Base-by-base conservation (phyloP, 2,797 vertebrate genomes). In the Staurois parvus region DNA sequence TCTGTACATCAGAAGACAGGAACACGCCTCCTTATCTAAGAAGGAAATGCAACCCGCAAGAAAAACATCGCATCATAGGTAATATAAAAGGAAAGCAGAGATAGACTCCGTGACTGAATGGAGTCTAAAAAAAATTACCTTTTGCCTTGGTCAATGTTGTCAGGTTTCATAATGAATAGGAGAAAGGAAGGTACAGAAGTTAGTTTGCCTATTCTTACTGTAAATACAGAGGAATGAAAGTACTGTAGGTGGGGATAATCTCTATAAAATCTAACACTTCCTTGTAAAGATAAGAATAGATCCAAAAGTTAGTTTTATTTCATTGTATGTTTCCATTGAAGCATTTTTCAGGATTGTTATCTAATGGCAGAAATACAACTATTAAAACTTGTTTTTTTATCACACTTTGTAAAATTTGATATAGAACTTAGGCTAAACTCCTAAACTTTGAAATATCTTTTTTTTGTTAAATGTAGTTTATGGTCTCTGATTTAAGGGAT, bases 181-280 rank as follows among this genome's bases (percentile, higher is more conserved):
- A 88, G 90, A 88, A 89, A 84, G 91, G 90, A 92, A 91, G 89
- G 89, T 85, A 89, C 89, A 92, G 87, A 89, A 87, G 68, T 87
- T 87, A 84, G 88, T 81, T 89, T 92, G 88, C 90, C 90, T 74
- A 87, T 89, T 9, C 0, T 94, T 94, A 93, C 92, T 40, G 92
- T 94, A 92, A 93, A 84, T 88, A 89, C 88, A 91, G 89, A 89
- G 90, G 91, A 91, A 92, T 92, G 88, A 92, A 94, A 82, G 91
- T 88, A 89, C 26, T 90, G 93, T 94, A 93, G 92, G 92, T 90
- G 92, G 91, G 89, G 89, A 92, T 93, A 26, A 30, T 79, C 89
- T 90, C 89, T 90, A 85, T 85, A 83, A 90, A 89, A 88, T 88
- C 89, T 29, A 67, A 13, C 30, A 52, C 17, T 29, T 62, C 64